phyloP scores from a whole-genome alignment of 2,888 invertebrate genomes.

The Notocelia uddmanniana region DNA sequence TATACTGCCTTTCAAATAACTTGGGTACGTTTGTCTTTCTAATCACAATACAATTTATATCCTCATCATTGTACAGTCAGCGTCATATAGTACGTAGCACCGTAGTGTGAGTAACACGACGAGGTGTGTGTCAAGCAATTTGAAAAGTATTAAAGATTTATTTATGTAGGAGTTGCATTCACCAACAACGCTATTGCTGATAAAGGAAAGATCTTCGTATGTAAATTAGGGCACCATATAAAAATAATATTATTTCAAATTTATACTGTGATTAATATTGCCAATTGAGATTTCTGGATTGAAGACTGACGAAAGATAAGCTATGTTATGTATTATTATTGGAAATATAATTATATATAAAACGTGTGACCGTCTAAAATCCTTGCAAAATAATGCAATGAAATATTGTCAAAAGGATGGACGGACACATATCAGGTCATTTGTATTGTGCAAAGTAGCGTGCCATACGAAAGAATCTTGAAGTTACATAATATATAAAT shows the following conservation, averaged over 20 bases:
- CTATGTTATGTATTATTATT: constrained; percentile 60
- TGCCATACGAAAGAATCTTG: constrained; percentile 71
- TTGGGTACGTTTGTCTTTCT: neutral
- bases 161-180: constrained; percentile 10
- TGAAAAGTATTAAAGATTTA: neutral
- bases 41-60: neutral
- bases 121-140: neutral
- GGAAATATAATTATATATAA: constrained; percentile 56
- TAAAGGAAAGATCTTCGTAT: constrained; percentile 27
- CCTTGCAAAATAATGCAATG: neutral
- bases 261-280: constrained; percentile 79
- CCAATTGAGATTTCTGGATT: constrained; percentile 83
- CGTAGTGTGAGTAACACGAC: too few species aligned
- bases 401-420: neutral
- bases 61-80: too few species aligned
- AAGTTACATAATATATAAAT: constrained; percentile 41
- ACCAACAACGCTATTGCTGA: neutral
- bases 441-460: constrained; percentile 69
- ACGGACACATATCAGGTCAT: constrained; percentile 59
- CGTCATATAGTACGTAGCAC: too few species aligned
- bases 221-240: constrained; percentile 66
- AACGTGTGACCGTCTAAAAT: constrained; percentile 1
- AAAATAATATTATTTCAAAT: constrained; percentile 58
- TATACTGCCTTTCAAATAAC: neutral
- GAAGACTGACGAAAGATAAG: constrained; percentile 76